Percentiles rank a stretch among this genome's conserved stretches.
These are phyloP conservation scores for Lithophane semibrunnea DNA, from an alignment of 2,888 invertebrate species.

Conservation along the genomic window DNA sequence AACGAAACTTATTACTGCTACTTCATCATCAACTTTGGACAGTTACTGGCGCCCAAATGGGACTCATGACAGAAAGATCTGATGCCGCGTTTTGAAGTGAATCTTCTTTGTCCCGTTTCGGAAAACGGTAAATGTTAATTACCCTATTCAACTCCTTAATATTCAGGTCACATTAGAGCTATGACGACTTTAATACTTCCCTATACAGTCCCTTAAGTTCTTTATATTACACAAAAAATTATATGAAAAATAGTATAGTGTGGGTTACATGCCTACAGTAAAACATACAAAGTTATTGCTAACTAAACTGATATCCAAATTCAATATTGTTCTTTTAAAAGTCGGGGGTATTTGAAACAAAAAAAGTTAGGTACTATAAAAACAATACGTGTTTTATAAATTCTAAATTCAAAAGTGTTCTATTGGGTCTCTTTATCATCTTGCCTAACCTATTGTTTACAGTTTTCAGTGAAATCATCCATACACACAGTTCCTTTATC, in stretches of 20 bases:
- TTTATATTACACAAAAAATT: background rate
- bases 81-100: background rate
- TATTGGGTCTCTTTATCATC: background rate
- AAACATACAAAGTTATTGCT: background rate
- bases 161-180: background rate
- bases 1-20: background rate
- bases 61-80: background rate
- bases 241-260: background rate
- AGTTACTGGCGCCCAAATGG: constrained; percentile 41
- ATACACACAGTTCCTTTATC: background rate
- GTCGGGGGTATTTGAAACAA: background rate
- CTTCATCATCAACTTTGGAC: background rate
- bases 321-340: constrained; percentile 30
- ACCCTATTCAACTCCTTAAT: background rate
- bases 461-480: constrained; percentile 2
- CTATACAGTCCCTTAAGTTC: background rate
- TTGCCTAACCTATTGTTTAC: constrained; percentile 9
- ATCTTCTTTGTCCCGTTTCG: background rate
- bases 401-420: background rate
- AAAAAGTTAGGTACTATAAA: background rate
- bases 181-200: background rate
- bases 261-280: background rate
- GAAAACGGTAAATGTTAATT: background rate
- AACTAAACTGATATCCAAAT: constrained; percentile 10
- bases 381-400: constrained; percentile 26